phyloP scores from a whole-genome alignment of 2,113 vertebrate genomes.

The Hippolais icterina region DNA sequence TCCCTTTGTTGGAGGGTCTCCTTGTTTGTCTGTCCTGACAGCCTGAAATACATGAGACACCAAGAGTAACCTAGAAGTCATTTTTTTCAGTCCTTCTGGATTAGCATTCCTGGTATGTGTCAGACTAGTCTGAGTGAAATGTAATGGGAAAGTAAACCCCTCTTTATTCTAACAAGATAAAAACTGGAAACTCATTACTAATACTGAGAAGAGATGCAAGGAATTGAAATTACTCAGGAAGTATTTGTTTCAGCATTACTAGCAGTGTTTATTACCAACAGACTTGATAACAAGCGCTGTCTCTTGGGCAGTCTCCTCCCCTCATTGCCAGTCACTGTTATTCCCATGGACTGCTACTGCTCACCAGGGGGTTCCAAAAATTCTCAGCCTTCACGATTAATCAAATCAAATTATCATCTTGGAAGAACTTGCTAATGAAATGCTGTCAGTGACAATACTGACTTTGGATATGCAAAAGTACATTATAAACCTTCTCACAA shows the following conservation, averaged over 20 bases:
- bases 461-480: background rate
- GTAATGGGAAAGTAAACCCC: background rate
- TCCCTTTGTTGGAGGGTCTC: background rate
- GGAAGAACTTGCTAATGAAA: conserved; percentile 33
- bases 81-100: background rate
- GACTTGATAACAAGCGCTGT: background rate
- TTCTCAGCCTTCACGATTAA: conserved; percentile 9
- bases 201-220: background rate
- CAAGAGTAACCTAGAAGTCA: accelerated
- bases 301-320: background rate
- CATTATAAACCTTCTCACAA: background rate
- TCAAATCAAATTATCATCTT: conserved; percentile 16
- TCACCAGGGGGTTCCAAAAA: background rate
- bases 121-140: background rate
- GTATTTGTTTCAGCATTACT: background rate
- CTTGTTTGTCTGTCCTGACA: background rate
- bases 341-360: background rate
- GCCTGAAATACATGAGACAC: background rate
- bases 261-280: background rate
- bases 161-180: background rate
- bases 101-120: background rate
- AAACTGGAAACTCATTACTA: background rate
- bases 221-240: background rate
- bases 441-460: background rate
- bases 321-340: background rate